A percentile compares a stretch with the other conserved stretches of the same genome.
These are phyloP conservation scores for Cephus pygmeus DNA, from an alignment of 2,888 invertebrate genomes.

Conservation along the genomic window DNA sequence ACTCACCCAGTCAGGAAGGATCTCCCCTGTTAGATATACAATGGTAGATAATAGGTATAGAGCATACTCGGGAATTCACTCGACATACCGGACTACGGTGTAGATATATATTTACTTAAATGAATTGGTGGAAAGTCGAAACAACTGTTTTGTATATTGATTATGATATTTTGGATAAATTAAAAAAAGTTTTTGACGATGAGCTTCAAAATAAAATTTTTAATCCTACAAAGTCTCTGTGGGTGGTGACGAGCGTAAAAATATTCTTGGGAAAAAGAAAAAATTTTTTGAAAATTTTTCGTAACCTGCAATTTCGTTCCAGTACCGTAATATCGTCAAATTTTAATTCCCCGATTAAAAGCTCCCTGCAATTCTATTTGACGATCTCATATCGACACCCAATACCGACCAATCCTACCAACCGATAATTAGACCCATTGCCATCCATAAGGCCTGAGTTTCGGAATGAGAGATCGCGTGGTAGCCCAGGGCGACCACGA, in stretches of 20 bases:
- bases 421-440: slow-evolving; percentile 16
- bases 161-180: background rate
- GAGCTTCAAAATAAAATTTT: too few relatives aligned
- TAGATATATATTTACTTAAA: background rate
- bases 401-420: slow-evolving; percentile 3
- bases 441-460: slow-evolving; percentile 11
- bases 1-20: slow-evolving; percentile 22
- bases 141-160: background rate
- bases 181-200: too few relatives aligned
- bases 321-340: background rate
- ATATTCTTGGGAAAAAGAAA: too few relatives aligned
- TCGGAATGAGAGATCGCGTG: slow-evolving; percentile 36
- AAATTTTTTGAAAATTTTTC: too few relatives aligned
- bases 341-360: background rate
- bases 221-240: too few relatives aligned
- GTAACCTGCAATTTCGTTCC: background rate
- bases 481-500: slow-evolving; percentile 39
- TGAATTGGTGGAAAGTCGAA: background rate
- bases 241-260: too few relatives aligned
- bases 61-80: background rate
- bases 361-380: background rate
- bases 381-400: slow-evolving; percentile 19
- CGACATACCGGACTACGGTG: background rate
- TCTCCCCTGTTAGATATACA: slow-evolving; percentile 37
- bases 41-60: slow-evolving; percentile 26